Percentiles rank a stretch among this genome's conserved stretches.
Conservation (phyloP, 2,888 invertebrate genomes). For the Plebejus melissa region DNA sequence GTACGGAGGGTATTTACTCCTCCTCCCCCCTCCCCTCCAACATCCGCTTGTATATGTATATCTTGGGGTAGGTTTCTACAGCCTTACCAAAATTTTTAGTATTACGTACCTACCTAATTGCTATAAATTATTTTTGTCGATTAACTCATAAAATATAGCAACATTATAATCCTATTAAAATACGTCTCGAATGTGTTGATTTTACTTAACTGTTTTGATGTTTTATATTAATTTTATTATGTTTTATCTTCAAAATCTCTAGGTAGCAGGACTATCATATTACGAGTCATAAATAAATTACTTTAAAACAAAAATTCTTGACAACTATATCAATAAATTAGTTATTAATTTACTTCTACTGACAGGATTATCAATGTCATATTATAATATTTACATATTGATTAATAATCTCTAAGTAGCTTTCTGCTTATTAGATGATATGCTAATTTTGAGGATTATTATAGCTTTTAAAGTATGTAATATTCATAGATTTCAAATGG, state of each 20-base stretch:
- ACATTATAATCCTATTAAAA: no score
- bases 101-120: no score
- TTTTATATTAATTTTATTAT: background rate
- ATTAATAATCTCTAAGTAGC: background rate
- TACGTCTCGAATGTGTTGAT: no score
- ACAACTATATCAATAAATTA: background rate
- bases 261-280: background rate
- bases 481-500: background rate
- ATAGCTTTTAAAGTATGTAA: background rate
- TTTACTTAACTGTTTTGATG: no score
- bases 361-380: background rate
- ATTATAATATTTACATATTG: conserved; percentile 8
- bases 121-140: no score
- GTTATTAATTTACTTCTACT: background rate
- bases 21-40: no score
- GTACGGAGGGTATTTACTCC: no score
- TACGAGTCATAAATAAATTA: conserved; percentile 1
- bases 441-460: conserved; percentile 2
- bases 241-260: background rate
- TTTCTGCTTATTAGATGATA: background rate
- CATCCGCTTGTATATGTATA: no score
- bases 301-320: background rate
- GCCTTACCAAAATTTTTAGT: no score
- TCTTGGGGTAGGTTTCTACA: no score
- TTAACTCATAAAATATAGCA: no score